Conservation (phyloP, 2,113 vertebrate species). For the Ciconia maguari region DNA sequence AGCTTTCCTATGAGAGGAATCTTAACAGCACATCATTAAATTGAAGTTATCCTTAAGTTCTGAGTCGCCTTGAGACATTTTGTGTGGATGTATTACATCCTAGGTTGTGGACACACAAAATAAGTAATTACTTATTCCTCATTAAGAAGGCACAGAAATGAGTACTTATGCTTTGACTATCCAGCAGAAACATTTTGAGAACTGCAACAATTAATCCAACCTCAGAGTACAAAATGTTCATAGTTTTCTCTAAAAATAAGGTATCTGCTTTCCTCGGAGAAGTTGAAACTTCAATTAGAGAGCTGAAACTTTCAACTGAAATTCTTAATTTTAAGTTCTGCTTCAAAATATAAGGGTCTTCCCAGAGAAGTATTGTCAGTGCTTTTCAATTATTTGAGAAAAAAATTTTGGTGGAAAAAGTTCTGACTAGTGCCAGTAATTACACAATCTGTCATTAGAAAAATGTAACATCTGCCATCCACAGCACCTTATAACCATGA, state of each 20-base stretch:
- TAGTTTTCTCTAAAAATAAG: neutral
- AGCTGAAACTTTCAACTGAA: neutral
- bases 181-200: neutral
- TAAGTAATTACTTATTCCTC: neutral
- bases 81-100: accelerated
- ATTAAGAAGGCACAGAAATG: neutral
- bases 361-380: neutral
- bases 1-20: neutral
- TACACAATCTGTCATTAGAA: neutral
- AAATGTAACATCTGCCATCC: neutral
- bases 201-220: neutral
- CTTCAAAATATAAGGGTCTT: neutral
- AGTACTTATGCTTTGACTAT: neutral
- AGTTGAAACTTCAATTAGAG: neutral
- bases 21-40: neutral
- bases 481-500: neutral
- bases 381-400: neutral
- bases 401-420: neutral
- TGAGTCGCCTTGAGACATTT: neutral
- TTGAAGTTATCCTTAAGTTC: neutral
- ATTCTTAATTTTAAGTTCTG: neutral
- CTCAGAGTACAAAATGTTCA: neutral
- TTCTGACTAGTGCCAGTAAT: neutral
- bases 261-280: neutral
- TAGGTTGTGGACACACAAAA: neutral